A percentile compares a stretch with the other conserved stretches of the same genome.
Conservation (phyloP, 2,888 invertebrate genomes). For the Cyclophora albipunctata region DNA sequence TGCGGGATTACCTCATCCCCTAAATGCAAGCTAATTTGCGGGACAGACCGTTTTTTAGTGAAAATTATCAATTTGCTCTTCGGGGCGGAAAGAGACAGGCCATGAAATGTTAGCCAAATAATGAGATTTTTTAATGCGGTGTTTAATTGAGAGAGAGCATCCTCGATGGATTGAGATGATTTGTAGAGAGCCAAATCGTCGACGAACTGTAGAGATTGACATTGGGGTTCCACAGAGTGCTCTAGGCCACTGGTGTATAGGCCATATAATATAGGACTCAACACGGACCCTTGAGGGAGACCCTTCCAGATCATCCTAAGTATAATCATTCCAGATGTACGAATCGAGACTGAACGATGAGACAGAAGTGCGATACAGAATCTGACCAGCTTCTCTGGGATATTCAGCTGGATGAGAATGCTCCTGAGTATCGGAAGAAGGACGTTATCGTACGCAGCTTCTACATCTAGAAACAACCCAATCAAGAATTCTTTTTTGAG, state of each 20-base stretch:
- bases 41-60: neutral
- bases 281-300: conserved; percentile 16
- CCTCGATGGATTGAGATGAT: neutral
- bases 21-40: neutral
- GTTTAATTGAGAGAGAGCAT: neutral
- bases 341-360: neutral
- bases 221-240: neutral
- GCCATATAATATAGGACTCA: conserved; percentile 13
- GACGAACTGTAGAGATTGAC: conserved; percentile 13
- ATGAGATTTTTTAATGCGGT: neutral
- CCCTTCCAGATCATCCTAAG: conserved; percentile 12
- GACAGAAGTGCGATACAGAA: neutral
- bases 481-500: conserved; percentile 6
- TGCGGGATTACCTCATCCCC: neutral
- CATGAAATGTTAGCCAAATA: conserved; percentile 4
- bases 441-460: conserved; percentile 17
- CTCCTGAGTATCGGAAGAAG: conserved; percentile 16
- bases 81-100: conserved; percentile 2
- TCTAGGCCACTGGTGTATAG: conserved; percentile 12
- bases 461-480: conserved; percentile 13
- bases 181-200: conserved; percentile 11
- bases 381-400: conserved; percentile 10
- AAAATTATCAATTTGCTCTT: conserved; percentile 6
- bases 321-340: neutral
- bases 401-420: conserved; percentile 10